Evolutionary conservation across 2,888 invertebrate genomes (phyloP).

Genomic region (Exocentrus adspersus): DNA sequence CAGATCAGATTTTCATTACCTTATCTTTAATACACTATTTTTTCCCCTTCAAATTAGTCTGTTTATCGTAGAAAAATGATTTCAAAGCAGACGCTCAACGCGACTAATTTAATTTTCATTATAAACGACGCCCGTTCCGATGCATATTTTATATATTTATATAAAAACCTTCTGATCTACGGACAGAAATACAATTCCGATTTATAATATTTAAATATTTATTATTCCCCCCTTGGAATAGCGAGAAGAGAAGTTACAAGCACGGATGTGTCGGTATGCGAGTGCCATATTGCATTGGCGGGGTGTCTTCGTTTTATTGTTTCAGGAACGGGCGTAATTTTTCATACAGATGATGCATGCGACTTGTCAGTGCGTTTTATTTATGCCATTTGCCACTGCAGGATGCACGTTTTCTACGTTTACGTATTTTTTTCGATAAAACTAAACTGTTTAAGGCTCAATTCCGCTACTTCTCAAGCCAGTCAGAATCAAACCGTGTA

Average conservation of each 20-base stretch:
- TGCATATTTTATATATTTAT: neutral
- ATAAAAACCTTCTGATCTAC: neutral
- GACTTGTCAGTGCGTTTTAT: neutral
- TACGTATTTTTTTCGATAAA: too few species aligned
- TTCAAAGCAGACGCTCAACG: too few species aligned
- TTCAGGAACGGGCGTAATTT: neutral
- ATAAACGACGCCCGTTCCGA: neutral
- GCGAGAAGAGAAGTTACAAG: neutral
- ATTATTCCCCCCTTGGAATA: neutral
- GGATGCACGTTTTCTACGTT: neutral
- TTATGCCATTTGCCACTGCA: neutral
- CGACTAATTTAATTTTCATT: neutral
- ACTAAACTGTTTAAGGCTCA: too few species aligned
- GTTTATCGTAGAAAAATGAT: neutral
- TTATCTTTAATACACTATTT: too few species aligned
- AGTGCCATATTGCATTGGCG: neutral
- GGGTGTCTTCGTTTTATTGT: neutral
- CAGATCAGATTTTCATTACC: too few species aligned
- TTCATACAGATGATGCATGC: neutral
- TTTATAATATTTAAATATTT: conserved; percentile 8
- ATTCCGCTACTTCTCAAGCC: too few species aligned
- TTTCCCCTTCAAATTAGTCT: neutral
- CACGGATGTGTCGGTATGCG: neutral
- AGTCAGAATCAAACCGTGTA: too few species aligned
- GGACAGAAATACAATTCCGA: conserved; percentile 3